A percentile compares a stretch with the other conserved stretches of the same genome.
Conservation (phyloP, 1,140 invertebrate species). For the Bombyx mori region DNA sequence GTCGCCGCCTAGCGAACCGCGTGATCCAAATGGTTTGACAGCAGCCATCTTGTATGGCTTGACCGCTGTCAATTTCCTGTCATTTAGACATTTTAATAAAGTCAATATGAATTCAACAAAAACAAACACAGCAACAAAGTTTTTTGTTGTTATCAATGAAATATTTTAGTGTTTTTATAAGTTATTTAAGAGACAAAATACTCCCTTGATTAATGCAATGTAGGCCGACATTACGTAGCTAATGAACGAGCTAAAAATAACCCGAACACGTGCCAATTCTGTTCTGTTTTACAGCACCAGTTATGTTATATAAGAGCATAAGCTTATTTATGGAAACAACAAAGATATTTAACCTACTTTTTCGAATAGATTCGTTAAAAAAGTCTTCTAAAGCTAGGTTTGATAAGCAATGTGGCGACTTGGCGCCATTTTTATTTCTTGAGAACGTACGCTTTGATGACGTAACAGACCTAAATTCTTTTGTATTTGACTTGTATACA, state of each 20-base stretch:
- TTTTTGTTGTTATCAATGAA: too few relatives aligned
- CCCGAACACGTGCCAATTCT: slow-evolving; percentile 46
- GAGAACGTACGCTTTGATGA: slow-evolving; percentile 44
- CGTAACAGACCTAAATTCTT: slow-evolving; percentile 56
- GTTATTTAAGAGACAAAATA: too few relatives aligned
- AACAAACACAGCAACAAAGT: slow-evolving; percentile 37
- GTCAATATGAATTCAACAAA: slow-evolving; percentile 51
- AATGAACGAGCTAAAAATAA: slow-evolving; percentile 53
- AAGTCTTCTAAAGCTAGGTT: too few relatives aligned
- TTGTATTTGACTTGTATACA: slow-evolving; percentile 16
- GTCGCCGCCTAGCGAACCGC: slow-evolving; percentile 41
- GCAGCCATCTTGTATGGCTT: slow-evolving; percentile 52
- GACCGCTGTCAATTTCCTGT: slow-evolving; percentile 60
- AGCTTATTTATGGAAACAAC: too few relatives aligned
- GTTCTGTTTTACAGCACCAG: slow-evolving; percentile 4
- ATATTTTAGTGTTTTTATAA: too few relatives aligned
- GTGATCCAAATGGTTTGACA: slow-evolving; percentile 33
- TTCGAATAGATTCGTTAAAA: too few relatives aligned
- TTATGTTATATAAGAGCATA: slow-evolving; percentile 7
- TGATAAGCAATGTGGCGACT: slow-evolving; percentile 46
- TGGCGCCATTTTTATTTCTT: slow-evolving; percentile 71
- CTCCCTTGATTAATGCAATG: too few relatives aligned
- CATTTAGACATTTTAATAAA: slow-evolving; percentile 54
- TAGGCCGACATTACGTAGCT: slow-evolving; percentile 14
- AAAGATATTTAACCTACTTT: too few relatives aligned